Evolutionary conservation across 2,888 invertebrate species (phyloP), one percentile per base, ranked within the genome.

Genomic region (Lampropteryx suffumata): DNA sequence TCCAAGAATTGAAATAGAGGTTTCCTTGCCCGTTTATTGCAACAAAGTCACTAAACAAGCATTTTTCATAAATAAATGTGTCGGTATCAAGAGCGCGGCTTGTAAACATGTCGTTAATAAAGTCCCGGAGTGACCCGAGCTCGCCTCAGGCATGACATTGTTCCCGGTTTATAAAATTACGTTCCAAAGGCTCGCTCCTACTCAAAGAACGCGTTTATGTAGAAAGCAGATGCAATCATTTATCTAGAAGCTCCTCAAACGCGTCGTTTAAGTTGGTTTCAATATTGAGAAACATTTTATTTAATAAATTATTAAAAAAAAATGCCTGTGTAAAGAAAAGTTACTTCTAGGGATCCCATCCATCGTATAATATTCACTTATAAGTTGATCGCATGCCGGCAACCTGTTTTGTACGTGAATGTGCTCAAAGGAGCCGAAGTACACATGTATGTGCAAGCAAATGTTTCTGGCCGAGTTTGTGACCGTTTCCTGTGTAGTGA

Each of bases 81-180:
- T 59, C 57, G 53, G 58, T 75, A 71, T 71, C 67, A 65, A 69
- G 62, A 66, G 65, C 60, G 60, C 54, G 64, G 32, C 55, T 70
- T 65, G 76, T 79, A 77, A 77, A 80, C 72, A 80, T 80, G 73
- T 77, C 73, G 70, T 73, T 76, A 76, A 77, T 79, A 76, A 76
- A 72, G 73, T 71, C 67, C 64, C 67, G 59, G 63, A 73, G 69
- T 74, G 79, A 74, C 77, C 76, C 67, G 62, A 53, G 61, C 65
- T 56, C 64, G 69, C 74, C 71, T 62, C 62, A 62, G 65, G 72
- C 72, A 56, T 57, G 62, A 73, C 73, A 73, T 76, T 76, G 73
- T 79, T 74, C 70, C 69, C 67, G 68, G 65, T 73, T 79, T 79
- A 80, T 80, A 76, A 80, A 79, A 79, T 82, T 80, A 79, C 68